Evolutionary conservation across 2,888 invertebrate genomes (phyloP).

Genomic region (Meta bourneti): DNA sequence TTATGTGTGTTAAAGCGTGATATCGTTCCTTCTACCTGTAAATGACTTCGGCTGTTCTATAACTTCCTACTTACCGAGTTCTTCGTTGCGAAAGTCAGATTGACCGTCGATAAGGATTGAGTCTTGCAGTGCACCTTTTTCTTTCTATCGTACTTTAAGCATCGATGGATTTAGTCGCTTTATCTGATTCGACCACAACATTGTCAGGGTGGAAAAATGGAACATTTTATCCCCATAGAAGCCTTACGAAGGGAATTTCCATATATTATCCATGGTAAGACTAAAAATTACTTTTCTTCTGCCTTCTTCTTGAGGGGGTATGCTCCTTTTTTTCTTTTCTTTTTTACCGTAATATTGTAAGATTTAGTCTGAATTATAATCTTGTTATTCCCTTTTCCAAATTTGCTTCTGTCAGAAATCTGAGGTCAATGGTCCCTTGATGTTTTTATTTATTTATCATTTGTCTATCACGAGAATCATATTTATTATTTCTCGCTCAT

Average conservation of each 20-base stretch:
- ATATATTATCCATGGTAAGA: constrained; percentile 19
- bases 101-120: neutral
- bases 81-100: neutral
- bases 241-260: constrained; percentile 20
- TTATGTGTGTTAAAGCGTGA: neutral
- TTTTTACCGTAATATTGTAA: neutral
- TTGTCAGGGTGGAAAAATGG: neutral
- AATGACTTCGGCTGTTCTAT: too few relatives aligned
- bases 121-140: neutral
- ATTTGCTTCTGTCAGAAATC: neutral
- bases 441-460: neutral
- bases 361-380: neutral
- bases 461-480: neutral
- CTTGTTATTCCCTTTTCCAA: neutral
- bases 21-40: neutral
- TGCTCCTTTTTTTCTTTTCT: neutral
- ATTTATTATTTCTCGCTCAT: too few relatives aligned
- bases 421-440: neutral
- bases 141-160: neutral
- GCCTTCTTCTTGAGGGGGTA: neutral
- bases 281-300: neutral
- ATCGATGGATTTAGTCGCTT: neutral
- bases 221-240: neutral
- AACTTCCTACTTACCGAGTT: neutral
- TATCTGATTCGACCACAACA: neutral